Evolutionary conservation across 1,140 invertebrate species (phyloP).

Genomic region (Drosophila sp.): DNA sequence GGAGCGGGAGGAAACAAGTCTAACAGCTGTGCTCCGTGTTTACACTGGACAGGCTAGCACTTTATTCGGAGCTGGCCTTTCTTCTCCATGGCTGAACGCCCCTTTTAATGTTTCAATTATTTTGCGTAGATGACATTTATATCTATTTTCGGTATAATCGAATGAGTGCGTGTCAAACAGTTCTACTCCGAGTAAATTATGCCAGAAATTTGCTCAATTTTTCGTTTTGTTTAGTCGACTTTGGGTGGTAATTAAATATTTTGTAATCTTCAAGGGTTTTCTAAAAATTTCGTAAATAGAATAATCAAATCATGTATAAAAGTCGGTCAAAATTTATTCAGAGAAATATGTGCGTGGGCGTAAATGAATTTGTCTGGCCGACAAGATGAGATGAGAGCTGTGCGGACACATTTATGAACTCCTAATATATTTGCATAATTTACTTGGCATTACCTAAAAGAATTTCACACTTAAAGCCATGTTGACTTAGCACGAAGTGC

Average conservation of each 20-base stretch:
- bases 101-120: conserved; percentile 74
- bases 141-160: conserved; percentile 12
- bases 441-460: conserved; percentile 71
- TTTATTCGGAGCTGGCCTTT: conserved; percentile 7
- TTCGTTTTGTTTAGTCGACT: neutral
- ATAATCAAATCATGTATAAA: conserved; percentile 10
- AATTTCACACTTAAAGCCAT: conserved; percentile 71
- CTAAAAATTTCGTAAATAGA: neutral
- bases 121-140: conserved; percentile 35
- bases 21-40: conserved; percentile 69
- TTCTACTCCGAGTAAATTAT: conserved; percentile 8
- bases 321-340: neutral
- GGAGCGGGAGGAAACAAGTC: neutral
- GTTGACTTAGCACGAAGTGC: conserved; percentile 56
- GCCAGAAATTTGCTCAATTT: neutral
- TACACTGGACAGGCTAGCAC: conserved; percentile 18
- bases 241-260: neutral
- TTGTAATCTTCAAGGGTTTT: neutral
- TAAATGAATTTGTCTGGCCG: conserved; percentile 4
- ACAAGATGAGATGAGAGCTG: conserved; percentile 1
- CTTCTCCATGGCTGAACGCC: conserved; percentile 57
- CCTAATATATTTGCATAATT: conserved; percentile 71
- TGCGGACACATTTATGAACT: conserved; percentile 45
- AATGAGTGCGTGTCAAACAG: conserved; percentile 25
- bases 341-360: conserved; percentile 10